These are phyloP conservation scores for Aplodontia rufa DNA, from an alignment of 2,113 vertebrate genomes.

Conservation along the genomic window DNA sequence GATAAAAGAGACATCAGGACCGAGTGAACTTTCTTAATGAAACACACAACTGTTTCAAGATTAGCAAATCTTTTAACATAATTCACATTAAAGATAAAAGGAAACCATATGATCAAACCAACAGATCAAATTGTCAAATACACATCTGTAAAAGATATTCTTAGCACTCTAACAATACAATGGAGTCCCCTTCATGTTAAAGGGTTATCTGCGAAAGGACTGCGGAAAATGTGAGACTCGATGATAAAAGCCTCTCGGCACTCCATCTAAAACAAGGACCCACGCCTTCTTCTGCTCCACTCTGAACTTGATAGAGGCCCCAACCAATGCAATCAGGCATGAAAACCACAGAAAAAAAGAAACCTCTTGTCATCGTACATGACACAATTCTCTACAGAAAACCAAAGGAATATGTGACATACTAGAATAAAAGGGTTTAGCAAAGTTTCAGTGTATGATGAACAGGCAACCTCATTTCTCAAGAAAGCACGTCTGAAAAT, in stretches of 20 bases:
- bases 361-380: background rate
- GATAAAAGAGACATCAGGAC: background rate
- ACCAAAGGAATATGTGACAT: background rate
- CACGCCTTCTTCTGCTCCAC: background rate
- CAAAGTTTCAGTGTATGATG: background rate
- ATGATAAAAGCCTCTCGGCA: background rate
- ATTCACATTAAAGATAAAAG: conserved; percentile 46
- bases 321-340: background rate
- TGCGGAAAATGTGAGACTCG: background rate
- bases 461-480: background rate
- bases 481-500: conserved; percentile 8
- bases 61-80: background rate
- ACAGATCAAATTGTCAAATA: background rate
- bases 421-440: background rate
- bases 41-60: conserved; percentile 51
- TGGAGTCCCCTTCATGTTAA: background rate
- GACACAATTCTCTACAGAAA: conserved; percentile 18
- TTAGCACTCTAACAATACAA: background rate
- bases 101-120: conserved; percentile 35
- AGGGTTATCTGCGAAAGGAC: background rate
- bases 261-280: background rate
- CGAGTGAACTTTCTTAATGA: background rate
- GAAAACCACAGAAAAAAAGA: background rate
- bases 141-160: conserved; percentile 11
- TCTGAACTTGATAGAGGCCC: background rate